Percentiles rank a stretch among this genome's conserved stretches.
phyloP scores from a whole-genome alignment of 2,888 invertebrate species.

The Campopleginae sp. region DNA sequence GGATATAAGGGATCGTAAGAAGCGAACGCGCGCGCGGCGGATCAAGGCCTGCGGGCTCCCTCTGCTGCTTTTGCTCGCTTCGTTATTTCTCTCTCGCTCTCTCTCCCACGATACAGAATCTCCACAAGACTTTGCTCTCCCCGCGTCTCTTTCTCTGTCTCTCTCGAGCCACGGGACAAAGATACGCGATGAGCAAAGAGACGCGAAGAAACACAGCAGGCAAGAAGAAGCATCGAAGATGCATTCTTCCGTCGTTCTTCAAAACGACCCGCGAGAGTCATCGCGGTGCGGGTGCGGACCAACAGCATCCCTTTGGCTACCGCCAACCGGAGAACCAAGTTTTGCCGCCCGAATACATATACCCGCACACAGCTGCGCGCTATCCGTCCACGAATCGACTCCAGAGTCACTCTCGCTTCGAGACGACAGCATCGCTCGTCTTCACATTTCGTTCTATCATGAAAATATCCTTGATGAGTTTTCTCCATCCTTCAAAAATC shows the following conservation, averaged over 20 bases:
- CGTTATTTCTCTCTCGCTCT: conserved; percentile 46
- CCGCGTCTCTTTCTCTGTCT: conserved; percentile 4
- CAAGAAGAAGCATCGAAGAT: conserved; percentile 59
- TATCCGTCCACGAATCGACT: conserved; percentile 41
- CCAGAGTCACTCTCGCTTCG: neutral
- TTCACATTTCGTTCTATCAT: neutral
- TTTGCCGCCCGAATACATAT: conserved; percentile 12
- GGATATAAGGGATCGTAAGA: conserved; percentile 80
- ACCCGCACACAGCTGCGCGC: conserved; percentile 42
- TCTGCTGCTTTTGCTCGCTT: conserved; percentile 63
- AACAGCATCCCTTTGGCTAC: conserved; percentile 46
- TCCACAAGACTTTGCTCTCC: conserved; percentile 34
- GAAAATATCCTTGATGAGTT: neutral
- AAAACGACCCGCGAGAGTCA: conserved; percentile 63
- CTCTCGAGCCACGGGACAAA: neutral
- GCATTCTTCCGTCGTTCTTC: conserved; percentile 79
- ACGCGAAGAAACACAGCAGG: conserved; percentile 63
- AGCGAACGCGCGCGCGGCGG: conserved; percentile 76
- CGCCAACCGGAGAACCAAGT: conserved; percentile 14
- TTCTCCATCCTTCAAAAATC: neutral
- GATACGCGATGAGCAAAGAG: conserved; percentile 67
- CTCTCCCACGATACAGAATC: conserved; percentile 25
- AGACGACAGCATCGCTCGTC: conserved; percentile 13
- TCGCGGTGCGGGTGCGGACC: conserved; percentile 63
- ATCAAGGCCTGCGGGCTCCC: conserved; percentile 77